phyloP scores from a whole-genome alignment of 2,888 invertebrate species.

The Diarsia brunnea region DNA sequence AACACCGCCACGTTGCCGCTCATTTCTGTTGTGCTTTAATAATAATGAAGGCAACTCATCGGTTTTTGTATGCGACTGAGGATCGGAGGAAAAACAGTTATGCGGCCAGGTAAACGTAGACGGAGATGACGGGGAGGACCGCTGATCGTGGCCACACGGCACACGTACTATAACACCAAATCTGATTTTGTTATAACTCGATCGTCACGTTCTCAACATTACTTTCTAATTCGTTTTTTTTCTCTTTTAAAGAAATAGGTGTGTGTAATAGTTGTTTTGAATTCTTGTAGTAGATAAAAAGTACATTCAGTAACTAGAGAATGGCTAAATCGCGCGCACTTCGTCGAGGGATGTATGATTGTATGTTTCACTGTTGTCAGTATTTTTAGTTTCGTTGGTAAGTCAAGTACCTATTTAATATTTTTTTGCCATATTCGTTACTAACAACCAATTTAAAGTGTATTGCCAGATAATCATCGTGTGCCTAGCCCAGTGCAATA shows the following conservation, averaged over 20 bases:
- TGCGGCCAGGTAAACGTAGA: conserved; percentile 84
- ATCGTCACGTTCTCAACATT: conserved; percentile 41
- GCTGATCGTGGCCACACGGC: conserved; percentile 60
- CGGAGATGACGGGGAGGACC: conserved; percentile 69
- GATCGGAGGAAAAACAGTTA: conserved; percentile 88
- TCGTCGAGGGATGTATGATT: neutral
- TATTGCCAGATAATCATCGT: neutral
- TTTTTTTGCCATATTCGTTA: neutral
- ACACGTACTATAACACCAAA: conserved; percentile 47
- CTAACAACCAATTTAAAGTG: neutral
- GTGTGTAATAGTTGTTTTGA: neutral
- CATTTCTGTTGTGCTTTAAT: conserved; percentile 83
- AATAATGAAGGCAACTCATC: conserved; percentile 84
- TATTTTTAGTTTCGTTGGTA: conserved; percentile 1
- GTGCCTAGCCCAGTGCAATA: neutral
- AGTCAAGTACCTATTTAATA: conserved; percentile 3
- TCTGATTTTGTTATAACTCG: conserved; percentile 33
- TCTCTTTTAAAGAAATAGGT: conserved; percentile 4
- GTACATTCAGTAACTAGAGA: neutral
- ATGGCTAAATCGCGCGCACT: neutral
- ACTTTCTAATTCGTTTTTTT: conserved; percentile 39
- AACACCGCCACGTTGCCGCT: conserved; percentile 83
- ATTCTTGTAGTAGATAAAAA: neutral
- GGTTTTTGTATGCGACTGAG: conserved; percentile 85
- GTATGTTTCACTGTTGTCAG: neutral